Evolutionary conservation across 2,888 invertebrate species (phyloP).

Genomic region (Andrena haemorrhoa): DNA sequence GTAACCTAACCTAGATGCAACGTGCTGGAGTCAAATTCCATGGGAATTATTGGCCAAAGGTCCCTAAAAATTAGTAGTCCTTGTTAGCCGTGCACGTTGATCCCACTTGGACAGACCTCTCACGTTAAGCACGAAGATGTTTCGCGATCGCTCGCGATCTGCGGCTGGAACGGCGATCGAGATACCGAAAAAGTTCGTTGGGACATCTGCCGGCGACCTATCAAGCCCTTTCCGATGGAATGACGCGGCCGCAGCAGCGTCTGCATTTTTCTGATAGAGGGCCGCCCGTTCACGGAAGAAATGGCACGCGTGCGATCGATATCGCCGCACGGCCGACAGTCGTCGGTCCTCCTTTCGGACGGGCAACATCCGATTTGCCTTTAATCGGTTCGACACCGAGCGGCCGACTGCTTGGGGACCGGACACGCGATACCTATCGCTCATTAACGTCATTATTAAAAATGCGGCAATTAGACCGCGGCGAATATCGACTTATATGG

Average conservation of each 20-base stretch:
- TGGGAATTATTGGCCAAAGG: background rate
- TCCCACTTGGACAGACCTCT: background rate
- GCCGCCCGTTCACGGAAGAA: constrained; percentile 51
- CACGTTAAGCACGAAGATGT: constrained; percentile 14
- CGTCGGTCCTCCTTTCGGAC: constrained; percentile 64
- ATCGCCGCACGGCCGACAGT: constrained; percentile 58
- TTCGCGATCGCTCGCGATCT: constrained; percentile 36
- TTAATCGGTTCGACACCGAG: constrained; percentile 71
- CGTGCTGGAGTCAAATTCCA: background rate
- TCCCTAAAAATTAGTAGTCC: background rate
- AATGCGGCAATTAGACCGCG: constrained; percentile 72
- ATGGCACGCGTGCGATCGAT: constrained; percentile 67
- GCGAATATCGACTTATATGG: constrained; percentile 71
- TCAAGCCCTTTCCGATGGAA: constrained; percentile 64
- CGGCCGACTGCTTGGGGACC: constrained; percentile 54
- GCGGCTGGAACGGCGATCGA: constrained; percentile 45
- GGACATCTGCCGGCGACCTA: constrained; percentile 66
- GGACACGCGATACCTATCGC: constrained; percentile 75
- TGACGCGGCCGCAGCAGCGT: constrained; percentile 51
- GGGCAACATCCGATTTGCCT: constrained; percentile 71
- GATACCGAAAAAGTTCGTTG: constrained; percentile 66
- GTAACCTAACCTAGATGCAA: background rate
- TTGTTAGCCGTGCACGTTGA: constrained; percentile 11
- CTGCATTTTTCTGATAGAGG: constrained; percentile 59
- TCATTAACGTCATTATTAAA: constrained; percentile 79